These are phyloP conservation scores for Rhabdophis nuchalis DNA, from an alignment of 2,797 vertebrate genomes.

Conservation along the genomic window DNA sequence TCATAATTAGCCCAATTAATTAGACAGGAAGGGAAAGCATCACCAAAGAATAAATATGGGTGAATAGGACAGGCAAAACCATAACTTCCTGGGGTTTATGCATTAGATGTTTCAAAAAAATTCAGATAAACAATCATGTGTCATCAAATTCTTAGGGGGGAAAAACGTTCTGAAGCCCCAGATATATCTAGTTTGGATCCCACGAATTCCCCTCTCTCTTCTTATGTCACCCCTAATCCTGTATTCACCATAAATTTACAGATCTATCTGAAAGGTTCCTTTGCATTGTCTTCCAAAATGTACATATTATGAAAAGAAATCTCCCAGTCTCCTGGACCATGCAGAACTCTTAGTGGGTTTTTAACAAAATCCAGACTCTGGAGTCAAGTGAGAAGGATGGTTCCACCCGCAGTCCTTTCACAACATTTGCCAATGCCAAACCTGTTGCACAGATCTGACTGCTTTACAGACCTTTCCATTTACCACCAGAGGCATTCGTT, in stretches of 20 bases:
- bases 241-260: not conserved
- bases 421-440: not conserved
- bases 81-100: not conserved
- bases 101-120: not conserved
- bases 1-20: not conserved
- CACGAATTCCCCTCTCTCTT: not conserved
- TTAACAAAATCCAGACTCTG: not conserved
- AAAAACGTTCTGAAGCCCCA: not conserved
- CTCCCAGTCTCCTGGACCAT: not conserved
- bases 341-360: not conserved
- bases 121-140: not conserved
- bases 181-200: not conserved
- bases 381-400: not conserved
- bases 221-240: not conserved
- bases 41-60: not conserved
- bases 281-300: not conserved
- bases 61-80: not conserved
- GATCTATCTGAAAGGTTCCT: not conserved
- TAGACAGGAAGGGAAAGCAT: not conserved
- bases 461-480: not conserved
- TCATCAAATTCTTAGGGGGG: not conserved
- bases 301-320: not conserved
- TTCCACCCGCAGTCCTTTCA: not conserved
- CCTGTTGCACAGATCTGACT: not conserved
- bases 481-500: not conserved